phyloP scores from a whole-genome alignment of 1,140 invertebrate species.

The Drosophila elegans region DNA sequence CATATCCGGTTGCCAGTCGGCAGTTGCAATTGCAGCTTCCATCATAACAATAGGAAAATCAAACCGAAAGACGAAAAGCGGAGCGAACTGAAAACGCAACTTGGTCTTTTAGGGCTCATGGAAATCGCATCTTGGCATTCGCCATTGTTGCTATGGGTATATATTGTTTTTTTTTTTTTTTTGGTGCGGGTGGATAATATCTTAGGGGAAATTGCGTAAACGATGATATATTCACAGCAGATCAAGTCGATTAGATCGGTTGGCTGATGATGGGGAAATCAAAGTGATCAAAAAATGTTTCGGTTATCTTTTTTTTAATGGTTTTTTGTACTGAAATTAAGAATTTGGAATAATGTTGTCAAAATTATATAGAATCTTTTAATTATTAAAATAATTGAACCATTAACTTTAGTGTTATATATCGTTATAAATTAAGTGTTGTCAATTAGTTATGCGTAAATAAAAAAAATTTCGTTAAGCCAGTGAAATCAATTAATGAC shows the following conservation, averaged over 20 bases:
- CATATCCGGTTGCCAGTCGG: slow-evolving; percentile 41
- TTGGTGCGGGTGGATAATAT: background rate
- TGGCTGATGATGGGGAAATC: slow-evolving; percentile 3
- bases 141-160: slow-evolving; percentile 11
- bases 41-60: slow-evolving; percentile 24
- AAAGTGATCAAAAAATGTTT: background rate
- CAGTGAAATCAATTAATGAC: no score
- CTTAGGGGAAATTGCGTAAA: slow-evolving; percentile 28
- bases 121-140: slow-evolving; percentile 42
- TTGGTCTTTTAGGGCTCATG: slow-evolving; percentile 20
- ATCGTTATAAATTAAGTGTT: no score
- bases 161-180: slow-evolving; percentile 1
- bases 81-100: slow-evolving; percentile 28
- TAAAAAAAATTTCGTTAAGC: no score
- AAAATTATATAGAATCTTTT: no score
- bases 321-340: background rate
- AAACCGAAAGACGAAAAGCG: slow-evolving; percentile 18
- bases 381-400: no score
- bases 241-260: slow-evolving; percentile 15
- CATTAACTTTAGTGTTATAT: no score
- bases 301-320: background rate
- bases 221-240: slow-evolving; percentile 22
- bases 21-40: slow-evolving; percentile 45
- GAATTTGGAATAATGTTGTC: background rate
- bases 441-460: no score